Evolutionary conservation across 2,888 invertebrate genomes (phyloP).

Genomic region (Drosophila pegasa): DNA sequence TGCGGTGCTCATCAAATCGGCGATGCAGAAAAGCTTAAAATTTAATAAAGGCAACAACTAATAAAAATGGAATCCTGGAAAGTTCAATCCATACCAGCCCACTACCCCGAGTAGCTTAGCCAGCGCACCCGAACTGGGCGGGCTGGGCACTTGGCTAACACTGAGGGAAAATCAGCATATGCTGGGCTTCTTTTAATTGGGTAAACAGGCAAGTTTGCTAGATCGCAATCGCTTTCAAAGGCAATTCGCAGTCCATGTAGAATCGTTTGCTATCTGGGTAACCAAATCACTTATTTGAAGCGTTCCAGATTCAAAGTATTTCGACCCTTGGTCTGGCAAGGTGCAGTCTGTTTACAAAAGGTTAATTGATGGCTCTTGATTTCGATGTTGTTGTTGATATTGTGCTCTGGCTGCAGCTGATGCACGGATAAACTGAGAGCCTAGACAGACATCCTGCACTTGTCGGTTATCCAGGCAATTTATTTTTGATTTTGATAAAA

Average conservation of each 20-base stretch:
- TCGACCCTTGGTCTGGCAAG: slow-evolving; percentile 26
- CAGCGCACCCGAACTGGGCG: background rate
- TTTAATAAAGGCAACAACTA: slow-evolving; percentile 69
- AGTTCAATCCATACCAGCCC: slow-evolving; percentile 52
- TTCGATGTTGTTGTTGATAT: slow-evolving; percentile 52
- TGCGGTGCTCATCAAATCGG: slow-evolving; percentile 63
- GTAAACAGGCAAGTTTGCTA: slow-evolving; percentile 36
- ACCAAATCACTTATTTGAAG: slow-evolving; percentile 51
- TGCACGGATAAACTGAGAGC: slow-evolving; percentile 55
- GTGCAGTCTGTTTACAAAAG: slow-evolving; percentile 54
- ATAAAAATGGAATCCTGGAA: slow-evolving; percentile 23
- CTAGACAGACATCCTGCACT: slow-evolving; percentile 47
- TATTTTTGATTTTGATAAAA: slow-evolving; percentile 37
- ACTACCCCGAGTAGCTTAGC: slow-evolving; percentile 22
- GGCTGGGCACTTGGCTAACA: background rate
- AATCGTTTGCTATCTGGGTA: slow-evolving; percentile 28
- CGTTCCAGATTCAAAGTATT: slow-evolving; percentile 21
- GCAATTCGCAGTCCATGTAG: slow-evolving; percentile 36
- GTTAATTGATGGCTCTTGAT: slow-evolving; percentile 58
- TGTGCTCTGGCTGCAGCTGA: slow-evolving; percentile 35
- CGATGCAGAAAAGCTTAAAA: slow-evolving; percentile 68
- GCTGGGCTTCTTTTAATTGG: slow-evolving; percentile 82
- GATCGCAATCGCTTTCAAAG: slow-evolving; percentile 48
- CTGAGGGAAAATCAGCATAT: slow-evolving; percentile 74
- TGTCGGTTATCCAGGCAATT: slow-evolving; percentile 73